Percentiles rank a stretch among this genome's conserved stretches.
These are phyloP conservation scores for Erpornis zantholeuca DNA, from an alignment of 2,113 vertebrate species.

Conservation along the genomic window DNA sequence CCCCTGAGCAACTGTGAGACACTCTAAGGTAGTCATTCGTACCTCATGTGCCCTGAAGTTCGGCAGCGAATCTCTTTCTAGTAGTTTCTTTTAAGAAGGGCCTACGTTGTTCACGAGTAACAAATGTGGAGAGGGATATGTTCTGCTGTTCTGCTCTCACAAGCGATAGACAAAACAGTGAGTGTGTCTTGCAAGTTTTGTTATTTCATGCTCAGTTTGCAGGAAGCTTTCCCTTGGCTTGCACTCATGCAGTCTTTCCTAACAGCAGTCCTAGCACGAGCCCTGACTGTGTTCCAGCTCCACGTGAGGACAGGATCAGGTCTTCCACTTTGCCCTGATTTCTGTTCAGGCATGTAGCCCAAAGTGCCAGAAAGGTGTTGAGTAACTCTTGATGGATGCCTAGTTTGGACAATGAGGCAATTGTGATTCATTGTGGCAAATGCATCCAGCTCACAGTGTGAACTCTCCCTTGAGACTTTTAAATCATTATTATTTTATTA, in stretches of 20 bases:
- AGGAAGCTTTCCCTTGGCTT: not conserved
- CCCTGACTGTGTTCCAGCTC: not conserved
- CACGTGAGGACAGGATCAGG: accelerated
- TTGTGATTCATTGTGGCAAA: not conserved
- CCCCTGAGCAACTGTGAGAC: not conserved
- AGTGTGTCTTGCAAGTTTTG: not conserved
- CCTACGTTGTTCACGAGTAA: not conserved
- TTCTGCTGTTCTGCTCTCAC: not conserved
- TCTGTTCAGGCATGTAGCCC: not conserved
- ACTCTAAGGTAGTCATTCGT: not conserved
- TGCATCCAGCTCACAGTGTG: not conserved
- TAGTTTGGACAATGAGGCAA: not conserved
- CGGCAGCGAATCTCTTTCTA: not conserved
- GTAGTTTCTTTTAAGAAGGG: not conserved
- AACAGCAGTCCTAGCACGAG: not conserved
- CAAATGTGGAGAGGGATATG: not conserved
- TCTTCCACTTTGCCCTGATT: not conserved
- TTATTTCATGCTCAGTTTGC: not conserved
- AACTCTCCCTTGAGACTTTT: not conserved
- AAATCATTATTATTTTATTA: not conserved
- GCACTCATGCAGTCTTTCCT: not conserved
- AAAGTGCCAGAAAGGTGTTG: not conserved
- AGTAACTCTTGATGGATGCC: not conserved
- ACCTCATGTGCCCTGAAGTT: not conserved
- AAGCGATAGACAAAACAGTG: not conserved